These are phyloP conservation scores for Tinamus guttatus DNA, from an alignment of 2,113 vertebrate species.

Conservation along the genomic window DNA sequence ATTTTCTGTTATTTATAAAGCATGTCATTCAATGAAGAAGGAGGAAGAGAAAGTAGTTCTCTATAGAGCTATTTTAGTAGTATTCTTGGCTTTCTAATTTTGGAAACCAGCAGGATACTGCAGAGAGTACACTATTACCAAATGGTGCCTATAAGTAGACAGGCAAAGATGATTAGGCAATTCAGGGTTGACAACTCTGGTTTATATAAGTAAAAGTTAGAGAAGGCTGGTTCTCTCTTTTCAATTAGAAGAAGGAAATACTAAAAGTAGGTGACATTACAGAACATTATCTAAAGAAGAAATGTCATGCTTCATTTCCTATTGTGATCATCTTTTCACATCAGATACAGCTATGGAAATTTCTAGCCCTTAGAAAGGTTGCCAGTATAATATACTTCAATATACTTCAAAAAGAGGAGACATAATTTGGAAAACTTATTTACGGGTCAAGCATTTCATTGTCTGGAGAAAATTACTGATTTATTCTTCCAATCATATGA, in stretches of 20 bases:
- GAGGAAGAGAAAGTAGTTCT: neutral
- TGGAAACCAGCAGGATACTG: neutral
- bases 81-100: slow-evolving; percentile 23
- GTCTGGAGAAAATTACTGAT: neutral
- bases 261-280: slow-evolving; percentile 1
- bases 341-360: neutral
- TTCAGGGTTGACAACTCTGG: neutral
- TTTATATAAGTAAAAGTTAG: neutral
- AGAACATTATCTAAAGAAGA: neutral
- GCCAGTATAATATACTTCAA: neutral
- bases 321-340: neutral
- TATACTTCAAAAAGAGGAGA: neutral
- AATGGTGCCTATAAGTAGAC: slow-evolving; percentile 7
- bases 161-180: slow-evolving; percentile 17
- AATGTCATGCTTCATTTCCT: neutral
- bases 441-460: neutral
- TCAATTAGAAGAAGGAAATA: neutral
- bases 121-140: neutral
- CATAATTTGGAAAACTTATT: neutral
- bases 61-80: neutral
- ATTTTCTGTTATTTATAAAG: slow-evolving; percentile 28
- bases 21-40: neutral
- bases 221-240: neutral
- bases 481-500: neutral
- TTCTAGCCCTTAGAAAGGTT: neutral